These are phyloP conservation scores for Acanthaster planci DNA, from an alignment of 35 echinoderm and acorn worm genomes.

Conservation along the genomic window DNA sequence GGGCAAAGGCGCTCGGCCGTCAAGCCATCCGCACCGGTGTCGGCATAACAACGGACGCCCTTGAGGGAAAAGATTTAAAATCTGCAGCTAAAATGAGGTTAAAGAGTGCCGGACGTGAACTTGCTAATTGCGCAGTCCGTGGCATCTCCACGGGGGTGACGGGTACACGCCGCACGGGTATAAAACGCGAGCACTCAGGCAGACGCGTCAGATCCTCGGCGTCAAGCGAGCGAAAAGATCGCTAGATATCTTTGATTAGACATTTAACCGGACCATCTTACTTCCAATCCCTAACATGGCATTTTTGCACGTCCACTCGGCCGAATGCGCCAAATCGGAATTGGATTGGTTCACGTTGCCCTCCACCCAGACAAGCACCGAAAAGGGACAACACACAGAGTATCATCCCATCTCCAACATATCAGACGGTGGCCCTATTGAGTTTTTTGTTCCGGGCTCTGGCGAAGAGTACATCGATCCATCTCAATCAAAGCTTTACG, in stretches of 20 bases:
- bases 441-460: no score
- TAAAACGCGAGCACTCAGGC: no score
- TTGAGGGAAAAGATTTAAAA: constrained; percentile 10
- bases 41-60: neutral
- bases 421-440: no score
- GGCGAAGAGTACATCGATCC: no score
- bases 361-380: neutral
- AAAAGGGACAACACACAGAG: neutral
- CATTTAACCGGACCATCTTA: no score
- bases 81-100: neutral
- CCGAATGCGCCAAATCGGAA: constrained; percentile 1
- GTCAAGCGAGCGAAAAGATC: neutral
- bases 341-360: neutral
- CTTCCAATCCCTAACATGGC: no score
- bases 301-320: neutral
- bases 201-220: neutral
- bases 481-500: no score
- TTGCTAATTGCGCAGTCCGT: neutral
- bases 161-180: no score
- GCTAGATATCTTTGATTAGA: constrained; percentile 16
- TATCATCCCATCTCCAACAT: no score
- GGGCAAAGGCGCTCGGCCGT: neutral
- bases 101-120: neutral
- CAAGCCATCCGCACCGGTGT: neutral
- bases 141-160: neutral